Base-by-base conservation (phyloP, 1,140 invertebrate genomes). In the Lysiphlebus fabarum region DNA sequence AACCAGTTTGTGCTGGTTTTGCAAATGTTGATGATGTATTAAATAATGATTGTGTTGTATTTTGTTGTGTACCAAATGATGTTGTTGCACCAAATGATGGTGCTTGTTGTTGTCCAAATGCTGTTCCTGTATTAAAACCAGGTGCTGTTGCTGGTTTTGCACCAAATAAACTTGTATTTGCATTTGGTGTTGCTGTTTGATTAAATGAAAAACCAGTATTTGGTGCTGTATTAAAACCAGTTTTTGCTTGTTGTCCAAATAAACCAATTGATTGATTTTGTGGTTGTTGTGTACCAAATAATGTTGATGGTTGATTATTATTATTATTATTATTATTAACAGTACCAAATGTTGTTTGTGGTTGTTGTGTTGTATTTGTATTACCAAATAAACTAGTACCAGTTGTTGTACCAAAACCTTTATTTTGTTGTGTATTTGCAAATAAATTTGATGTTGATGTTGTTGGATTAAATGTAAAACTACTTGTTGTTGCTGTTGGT, bases 381-480 rank as follows among this genome's bases (percentile, higher is more conserved):
- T 62, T 68, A 26, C 71, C 66, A 62, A 81, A 81, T 43, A 81
- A 63, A 36, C 71, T 68, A 4, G 73, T 74, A 60, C 73, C 62
- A 7, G 79, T 60, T 41, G 75, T 70, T 58, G 72, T 61, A 60
- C 79, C 80, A 66, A 82, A 82, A 17, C 79, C 77, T 66, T 81
- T 81, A 26, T 26, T 26, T 1, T 73, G 62, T 67, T 78, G 77
- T 40, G 72, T 69, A 64, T 72, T 79, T 7, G 62, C 67, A 65
- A 82, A 82, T 4, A 78, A 56, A 68, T 74, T 79, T 33, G 80
- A 71, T 0, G 76, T 73, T 9, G 49, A 2, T n/a, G 81, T 77
- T 0, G 79, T 75, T 10, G 78, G 63, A 56, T 79, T 78, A n/a
- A 82, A 82, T 34, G 82, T 82, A 72, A 87, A 84, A 11, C 77